These are phyloP conservation scores for Biston betularia DNA, from an alignment of 2,888 invertebrate species.

Conservation along the genomic window DNA sequence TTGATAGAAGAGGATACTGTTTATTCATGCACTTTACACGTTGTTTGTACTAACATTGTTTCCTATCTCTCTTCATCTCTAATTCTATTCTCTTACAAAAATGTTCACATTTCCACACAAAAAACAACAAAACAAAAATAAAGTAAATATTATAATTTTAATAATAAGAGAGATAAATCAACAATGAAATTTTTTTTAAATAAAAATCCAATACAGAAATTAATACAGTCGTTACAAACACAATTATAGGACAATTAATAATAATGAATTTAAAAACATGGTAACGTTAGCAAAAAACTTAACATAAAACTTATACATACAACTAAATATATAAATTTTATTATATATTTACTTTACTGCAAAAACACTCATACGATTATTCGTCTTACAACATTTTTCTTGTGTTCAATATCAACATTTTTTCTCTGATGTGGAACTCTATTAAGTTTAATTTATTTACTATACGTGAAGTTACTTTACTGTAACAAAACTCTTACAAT, in stretches of 20 bases:
- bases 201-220: neutral
- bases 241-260: no score
- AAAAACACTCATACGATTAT: neutral
- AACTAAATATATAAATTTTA: no score
- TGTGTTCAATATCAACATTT: conserved; percentile 1
- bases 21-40: neutral
- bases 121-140: neutral
- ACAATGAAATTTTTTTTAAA: neutral
- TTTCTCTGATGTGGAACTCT: neutral
- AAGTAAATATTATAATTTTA: neutral
- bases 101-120: neutral
- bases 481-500: neutral
- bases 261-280: no score
- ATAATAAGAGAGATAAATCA: neutral
- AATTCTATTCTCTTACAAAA: neutral
- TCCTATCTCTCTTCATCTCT: neutral
- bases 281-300: no score
- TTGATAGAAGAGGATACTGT: neutral
- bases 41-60: neutral
- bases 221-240: no score
- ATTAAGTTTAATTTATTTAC: neutral
- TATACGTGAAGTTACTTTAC: neutral
- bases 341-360: neutral
- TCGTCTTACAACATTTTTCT: neutral
- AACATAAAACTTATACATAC: no score